These are phyloP conservation scores for Arge pagana DNA, from an alignment of 2,888 invertebrate species.

Conservation along the genomic window DNA sequence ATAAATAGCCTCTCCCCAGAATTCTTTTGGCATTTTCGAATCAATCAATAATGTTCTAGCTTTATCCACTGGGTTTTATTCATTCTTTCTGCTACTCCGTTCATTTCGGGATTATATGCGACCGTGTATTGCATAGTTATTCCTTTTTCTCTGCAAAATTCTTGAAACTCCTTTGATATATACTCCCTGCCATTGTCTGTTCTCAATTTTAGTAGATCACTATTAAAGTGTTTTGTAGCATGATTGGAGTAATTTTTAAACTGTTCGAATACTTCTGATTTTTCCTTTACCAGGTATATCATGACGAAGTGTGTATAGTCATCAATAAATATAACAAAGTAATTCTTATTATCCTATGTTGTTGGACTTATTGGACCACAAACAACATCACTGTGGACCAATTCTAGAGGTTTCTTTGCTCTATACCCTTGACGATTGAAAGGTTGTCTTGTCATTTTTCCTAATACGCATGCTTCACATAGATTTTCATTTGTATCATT, in stretches of 20 bases:
- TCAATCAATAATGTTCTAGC: slow-evolving; percentile 27
- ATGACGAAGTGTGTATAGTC: slow-evolving; percentile 27
- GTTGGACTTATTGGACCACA: slow-evolving; percentile 22
- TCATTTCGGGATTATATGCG: slow-evolving; percentile 26
- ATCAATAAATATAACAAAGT: slow-evolving; percentile 28
- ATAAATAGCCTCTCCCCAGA: slow-evolving; percentile 26
- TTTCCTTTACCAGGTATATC: slow-evolving; percentile 21
- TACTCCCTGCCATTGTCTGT: slow-evolving; percentile 30
- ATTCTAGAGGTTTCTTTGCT: slow-evolving; percentile 15
- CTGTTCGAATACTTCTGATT: slow-evolving; percentile 23
- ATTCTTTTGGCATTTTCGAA: slow-evolving; percentile 22
- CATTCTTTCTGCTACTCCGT: slow-evolving; percentile 28
- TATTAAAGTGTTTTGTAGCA: slow-evolving; percentile 16
- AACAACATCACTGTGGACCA: slow-evolving; percentile 27
- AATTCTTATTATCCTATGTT: slow-evolving; percentile 25
- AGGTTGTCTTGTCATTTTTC: slow-evolving; percentile 14
- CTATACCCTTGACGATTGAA: slow-evolving; percentile 9
- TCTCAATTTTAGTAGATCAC: slow-evolving; percentile 21
- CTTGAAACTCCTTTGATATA: slow-evolving; percentile 21
- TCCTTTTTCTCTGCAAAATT: slow-evolving; percentile 26
- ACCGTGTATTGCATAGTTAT: slow-evolving; percentile 25
- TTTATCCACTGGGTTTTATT: slow-evolving; percentile 27
- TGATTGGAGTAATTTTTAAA: slow-evolving; percentile 21
- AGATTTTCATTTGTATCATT: background rate
- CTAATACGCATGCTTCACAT: slow-evolving; percentile 15